Base-by-base conservation (phyloP, 2,888 invertebrate genomes). In the Trissolcus brochymenae region DNA sequence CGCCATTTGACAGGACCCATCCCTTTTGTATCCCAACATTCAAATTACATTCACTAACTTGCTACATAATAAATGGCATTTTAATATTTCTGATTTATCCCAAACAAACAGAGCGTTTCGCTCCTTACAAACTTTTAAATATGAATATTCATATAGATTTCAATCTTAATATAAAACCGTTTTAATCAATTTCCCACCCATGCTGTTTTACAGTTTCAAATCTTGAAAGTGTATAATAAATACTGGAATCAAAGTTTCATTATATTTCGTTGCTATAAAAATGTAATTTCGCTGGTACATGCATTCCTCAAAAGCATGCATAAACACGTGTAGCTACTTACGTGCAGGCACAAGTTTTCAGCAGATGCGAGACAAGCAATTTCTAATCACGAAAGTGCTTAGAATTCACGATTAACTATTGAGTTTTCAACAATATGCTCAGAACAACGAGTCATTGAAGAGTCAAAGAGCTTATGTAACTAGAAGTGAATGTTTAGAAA, bases 1-100 rank as follows among this genome's bases (percentile, higher is more conserved):
- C 80, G 81, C 85, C 85, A 84, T 86, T 87, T 87, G 85, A 87
- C 85, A 84, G 81, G 75, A 73, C 68, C 60, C 75, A 62, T 61
- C 64, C 72, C 49, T 19, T 60, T 50, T 21, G 19, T 73, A 70
- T 46, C 59, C 55, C 62, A 43, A 79, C 78, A 83, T 83, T 85
- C 81, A 81, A 82, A 81, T 84, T 84, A 81, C 81, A 80, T 81
- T 81, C 81, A 84, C 84, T 85, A 84, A 82, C 80, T 35, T 35
- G 35, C 11, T 35, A 35, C 35, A 11, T 9, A 35, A 35, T 11
- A 35, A 35, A 35, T 11, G 6, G 35, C 35, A 35, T 35, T 35
- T 35, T 35, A 35, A 35, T 35, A 35, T 35, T 35, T 25, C 6
- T 35, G 6, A 35, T 35, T 11, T 35, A 35, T 6, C 25, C 6